Evolutionary conservation across 2,888 invertebrate species (phyloP), one percentile per base, ranked within the genome.

Genomic region (Heliothis peltigera): DNA sequence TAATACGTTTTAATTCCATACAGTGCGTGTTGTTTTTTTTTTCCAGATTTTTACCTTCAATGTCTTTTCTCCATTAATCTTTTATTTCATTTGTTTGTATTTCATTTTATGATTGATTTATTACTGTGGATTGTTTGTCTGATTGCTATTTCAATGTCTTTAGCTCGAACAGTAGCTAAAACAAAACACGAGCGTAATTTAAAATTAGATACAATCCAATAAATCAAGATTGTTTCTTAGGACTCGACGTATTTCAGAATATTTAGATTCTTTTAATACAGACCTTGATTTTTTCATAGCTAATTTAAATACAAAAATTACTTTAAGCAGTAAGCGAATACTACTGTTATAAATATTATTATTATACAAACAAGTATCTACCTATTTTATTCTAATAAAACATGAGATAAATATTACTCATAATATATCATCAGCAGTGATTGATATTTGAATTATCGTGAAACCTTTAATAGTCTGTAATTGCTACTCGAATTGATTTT

Each of bases 361-460:
- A 48, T 3, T 4, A 21, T 18, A 39, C 5, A 44, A 12, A 32
- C 3, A 21, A 17, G 39, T 39, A 43, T 52, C 46, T 35, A 15
- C n/a, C n/a, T n/a, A n/a, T n/a, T n/a, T n/a, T n/a, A 2, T 46
- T 4, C n/a, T 8, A 53, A 48, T 48, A 15, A 53, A 52, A 53
- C 47, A n/a, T 42, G 4, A 48, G 22, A 51, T 73, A 66, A 32
- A 35, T n/a, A 28, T 15, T 25, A 46, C 19, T 54, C 28, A 21
- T 17, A n/a, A 52, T 32, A 10, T 46, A 28, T 51, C 52, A 52
- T 68, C 55, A n/a, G 55, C 43, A 55, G 25, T 61, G 65, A 65
- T 56, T 76, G 53, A 74, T 71, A 46, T 19, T 52, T 54, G 42
- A 66, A 66, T 67, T 60, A 52, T 65, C 59, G 28, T 57, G 62